Percentiles rank a stretch among this genome's conserved stretches.
Evolutionary conservation across 2,888 invertebrate species (phyloP).

Genomic region (Volucella inflata): DNA sequence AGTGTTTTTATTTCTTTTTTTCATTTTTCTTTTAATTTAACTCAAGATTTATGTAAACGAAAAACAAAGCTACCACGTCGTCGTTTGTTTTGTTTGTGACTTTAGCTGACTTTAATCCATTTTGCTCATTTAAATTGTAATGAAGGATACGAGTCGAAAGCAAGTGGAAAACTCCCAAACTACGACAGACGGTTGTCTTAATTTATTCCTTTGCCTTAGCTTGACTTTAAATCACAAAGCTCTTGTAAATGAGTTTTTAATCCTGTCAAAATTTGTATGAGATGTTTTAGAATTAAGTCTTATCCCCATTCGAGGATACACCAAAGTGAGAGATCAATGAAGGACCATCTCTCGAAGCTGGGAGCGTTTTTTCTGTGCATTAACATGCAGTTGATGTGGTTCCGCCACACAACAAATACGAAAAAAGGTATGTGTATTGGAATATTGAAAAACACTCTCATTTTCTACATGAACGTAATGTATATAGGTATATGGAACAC

Average conservation of each 20-base stretch:
- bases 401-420: slow-evolving; percentile 3
- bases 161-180: background rate
- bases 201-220: slow-evolving; percentile 58
- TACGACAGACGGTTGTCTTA: slow-evolving; percentile 39
- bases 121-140: slow-evolving; percentile 12
- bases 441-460: background rate
- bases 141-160: slow-evolving; percentile 6
- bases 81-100: background rate
- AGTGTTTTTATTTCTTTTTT: background rate
- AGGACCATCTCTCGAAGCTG: background rate
- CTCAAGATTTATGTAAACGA: slow-evolving; percentile 41
- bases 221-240: slow-evolving; percentile 4
- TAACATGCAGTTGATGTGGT: slow-evolving; percentile 44
- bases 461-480: slow-evolving; percentile 1
- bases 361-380: slow-evolving; percentile 2
- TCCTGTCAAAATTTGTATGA: slow-evolving; percentile 31
- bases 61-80: slow-evolving; percentile 27
- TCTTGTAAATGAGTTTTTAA: slow-evolving; percentile 40
- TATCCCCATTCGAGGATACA: background rate
- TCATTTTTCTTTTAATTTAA: slow-evolving; percentile 1
- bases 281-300: background rate
- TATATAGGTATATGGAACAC: slow-evolving; percentile 8
- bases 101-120: slow-evolving; percentile 28
- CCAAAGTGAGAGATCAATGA: background rate
- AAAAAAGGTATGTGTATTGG: background rate